These are phyloP conservation scores for Odocoileus virginianus DNA, from an alignment of 2,113 vertebrate genomes.

Conservation along the genomic window DNA sequence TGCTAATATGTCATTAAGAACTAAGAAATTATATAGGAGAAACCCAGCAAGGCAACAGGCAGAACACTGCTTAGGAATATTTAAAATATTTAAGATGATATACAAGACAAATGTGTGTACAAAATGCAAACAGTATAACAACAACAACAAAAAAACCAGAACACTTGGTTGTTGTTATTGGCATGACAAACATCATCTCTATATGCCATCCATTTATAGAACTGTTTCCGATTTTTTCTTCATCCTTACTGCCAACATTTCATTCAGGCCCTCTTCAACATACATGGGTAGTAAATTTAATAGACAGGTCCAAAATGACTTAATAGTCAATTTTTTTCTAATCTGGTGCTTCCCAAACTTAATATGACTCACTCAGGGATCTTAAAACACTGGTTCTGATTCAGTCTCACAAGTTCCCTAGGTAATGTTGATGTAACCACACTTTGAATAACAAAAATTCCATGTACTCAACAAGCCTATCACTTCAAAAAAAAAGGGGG, in stretches of 20 bases:
- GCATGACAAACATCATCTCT: background rate
- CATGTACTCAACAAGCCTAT: background rate
- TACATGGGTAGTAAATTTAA: background rate
- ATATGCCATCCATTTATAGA: background rate
- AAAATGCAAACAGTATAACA: background rate
- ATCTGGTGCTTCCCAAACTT: background rate
- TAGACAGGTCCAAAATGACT: background rate
- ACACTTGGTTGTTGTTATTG: background rate
- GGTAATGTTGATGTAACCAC: background rate
- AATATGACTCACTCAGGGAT: background rate
- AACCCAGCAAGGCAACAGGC: background rate
- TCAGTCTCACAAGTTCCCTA: background rate
- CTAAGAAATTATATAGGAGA: background rate
- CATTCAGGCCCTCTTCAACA: background rate
- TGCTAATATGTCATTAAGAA: background rate
- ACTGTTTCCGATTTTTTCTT: background rate
- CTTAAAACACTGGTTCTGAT: background rate
- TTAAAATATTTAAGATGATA: slow-evolving; percentile 7
- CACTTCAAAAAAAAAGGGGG: background rate
- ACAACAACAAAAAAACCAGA: background rate
- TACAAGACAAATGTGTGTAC: background rate
- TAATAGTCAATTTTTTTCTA: background rate
- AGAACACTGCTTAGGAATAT: background rate
- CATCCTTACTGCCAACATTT: background rate
- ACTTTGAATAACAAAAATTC: background rate